Conservation (phyloP, 2,113 vertebrate genomes). For the Equus przewalskii region DNA sequence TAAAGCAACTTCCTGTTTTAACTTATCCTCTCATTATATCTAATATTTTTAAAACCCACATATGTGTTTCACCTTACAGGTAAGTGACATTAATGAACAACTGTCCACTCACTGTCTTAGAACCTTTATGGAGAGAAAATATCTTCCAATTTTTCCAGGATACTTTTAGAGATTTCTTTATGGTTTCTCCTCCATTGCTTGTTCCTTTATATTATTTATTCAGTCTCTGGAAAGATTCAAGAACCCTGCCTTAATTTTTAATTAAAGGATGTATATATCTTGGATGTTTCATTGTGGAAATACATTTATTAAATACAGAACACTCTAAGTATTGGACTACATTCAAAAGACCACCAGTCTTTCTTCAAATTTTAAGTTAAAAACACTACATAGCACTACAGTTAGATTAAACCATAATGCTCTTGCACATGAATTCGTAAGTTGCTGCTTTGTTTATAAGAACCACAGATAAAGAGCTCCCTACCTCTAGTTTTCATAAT, state of each 20-base stretch:
- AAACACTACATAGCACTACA: slow-evolving; percentile 63
- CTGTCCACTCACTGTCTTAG: neutral
- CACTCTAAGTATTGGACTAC: slow-evolving; percentile 71
- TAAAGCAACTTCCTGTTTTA: neutral
- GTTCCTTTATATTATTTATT: neutral
- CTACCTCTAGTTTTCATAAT: neutral
- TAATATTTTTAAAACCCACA: neutral
- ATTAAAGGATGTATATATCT: slow-evolving; percentile 77
- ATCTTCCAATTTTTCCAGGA: neutral
- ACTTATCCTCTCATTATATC: neutral
- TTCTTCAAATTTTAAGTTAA: slow-evolving; percentile 82
- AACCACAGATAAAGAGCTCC: neutral
- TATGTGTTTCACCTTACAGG: neutral
- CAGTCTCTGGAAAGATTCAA: slow-evolving; percentile 44
- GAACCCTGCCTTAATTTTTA: neutral
- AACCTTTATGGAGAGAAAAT: neutral
- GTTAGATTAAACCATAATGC: slow-evolving; percentile 59
- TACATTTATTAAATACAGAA: slow-evolving; percentile 82
- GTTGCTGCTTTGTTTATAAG: neutral
- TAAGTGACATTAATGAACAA: neutral
- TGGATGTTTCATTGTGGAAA: slow-evolving; percentile 73
- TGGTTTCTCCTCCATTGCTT: neutral
- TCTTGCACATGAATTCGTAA: slow-evolving; percentile 58
- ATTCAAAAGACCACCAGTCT: slow-evolving; percentile 83
- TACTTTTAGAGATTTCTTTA: neutral